Percentiles rank a stretch among this genome's conserved stretches.
These are phyloP conservation scores for Napeogenes sylphis DNA, from an alignment of 2,888 invertebrate genomes.

Conservation along the genomic window DNA sequence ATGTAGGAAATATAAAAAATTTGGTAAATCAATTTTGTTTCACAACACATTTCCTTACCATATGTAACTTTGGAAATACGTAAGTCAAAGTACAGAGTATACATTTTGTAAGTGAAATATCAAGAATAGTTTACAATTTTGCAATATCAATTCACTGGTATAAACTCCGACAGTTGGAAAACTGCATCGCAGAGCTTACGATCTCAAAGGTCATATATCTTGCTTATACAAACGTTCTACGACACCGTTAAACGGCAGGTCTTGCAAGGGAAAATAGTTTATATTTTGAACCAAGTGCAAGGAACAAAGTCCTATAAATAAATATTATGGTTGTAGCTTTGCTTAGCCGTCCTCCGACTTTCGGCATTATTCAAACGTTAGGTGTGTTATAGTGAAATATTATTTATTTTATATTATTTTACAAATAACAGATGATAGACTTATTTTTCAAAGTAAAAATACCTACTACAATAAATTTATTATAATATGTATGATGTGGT, in stretches of 20 bases:
- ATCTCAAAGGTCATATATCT: constrained; percentile 27
- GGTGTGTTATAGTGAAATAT: constrained; percentile 15
- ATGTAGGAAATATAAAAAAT: too few relatives aligned
- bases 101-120: not conserved
- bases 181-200: constrained; percentile 42
- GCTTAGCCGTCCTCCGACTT: constrained; percentile 14
- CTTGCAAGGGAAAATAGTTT: constrained; percentile 7
- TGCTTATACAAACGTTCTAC: constrained; percentile 23
- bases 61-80: too few relatives aligned
- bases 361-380: constrained; percentile 22
- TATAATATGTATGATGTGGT: too few relatives aligned
- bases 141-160: constrained; percentile 31
- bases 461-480: too few relatives aligned
- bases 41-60: too few relatives aligned
- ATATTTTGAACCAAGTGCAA: not conserved
- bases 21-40: too few relatives aligned
- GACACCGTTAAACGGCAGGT: constrained; percentile 2
- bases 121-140: constrained; percentile 19
- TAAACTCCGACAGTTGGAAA: constrained; percentile 37
- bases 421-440: too few relatives aligned
- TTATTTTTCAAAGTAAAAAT: too few relatives aligned
- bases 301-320: constrained; percentile 5
- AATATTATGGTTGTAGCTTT: constrained; percentile 1
- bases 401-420: too few relatives aligned
- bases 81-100: not conserved